A percentile compares a stretch with the other conserved stretches of the same genome.
phyloP scores from a whole-genome alignment of 2,888 invertebrate genomes.

The Drosophila engyochracea region DNA sequence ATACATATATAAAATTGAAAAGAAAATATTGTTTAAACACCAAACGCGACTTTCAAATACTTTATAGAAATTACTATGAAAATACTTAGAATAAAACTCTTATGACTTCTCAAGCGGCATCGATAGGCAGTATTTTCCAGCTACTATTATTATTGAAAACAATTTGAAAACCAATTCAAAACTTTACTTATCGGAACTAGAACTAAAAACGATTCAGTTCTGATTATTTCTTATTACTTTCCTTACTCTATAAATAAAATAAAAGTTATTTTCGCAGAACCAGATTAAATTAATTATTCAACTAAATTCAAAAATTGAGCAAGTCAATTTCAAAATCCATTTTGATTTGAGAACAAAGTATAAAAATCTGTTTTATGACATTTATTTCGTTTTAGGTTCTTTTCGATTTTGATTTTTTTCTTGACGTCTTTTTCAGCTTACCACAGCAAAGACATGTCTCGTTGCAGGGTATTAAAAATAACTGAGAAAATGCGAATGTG shows the following conservation, averaged over 20 bases:
- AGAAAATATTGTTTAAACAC: background rate
- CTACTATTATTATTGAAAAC: background rate
- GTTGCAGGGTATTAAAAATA: conserved; percentile 30
- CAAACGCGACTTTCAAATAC: conserved; percentile 29
- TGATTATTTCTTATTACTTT: background rate
- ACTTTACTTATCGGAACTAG: background rate
- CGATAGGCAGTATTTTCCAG: background rate
- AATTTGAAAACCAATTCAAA: background rate
- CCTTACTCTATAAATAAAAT: background rate
- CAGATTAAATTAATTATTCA: background rate
- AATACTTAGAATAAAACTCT: background rate
- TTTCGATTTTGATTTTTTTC: background rate
- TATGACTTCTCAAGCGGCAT: background rate
- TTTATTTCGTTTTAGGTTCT: fast-evolving
- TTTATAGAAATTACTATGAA: background rate
- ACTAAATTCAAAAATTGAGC: background rate
- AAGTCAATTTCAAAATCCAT: background rate
- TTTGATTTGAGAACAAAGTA: background rate
- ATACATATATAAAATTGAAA: conserved; percentile 11
- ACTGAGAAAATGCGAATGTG: conserved; percentile 45
- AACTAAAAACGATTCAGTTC: background rate
- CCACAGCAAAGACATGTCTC: background rate
- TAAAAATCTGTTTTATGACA: background rate
- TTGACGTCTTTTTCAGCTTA: background rate
- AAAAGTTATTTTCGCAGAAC: background rate